Conservation (phyloP, 2,797 vertebrate genomes). For the Peromyscus attwateri region DNA sequence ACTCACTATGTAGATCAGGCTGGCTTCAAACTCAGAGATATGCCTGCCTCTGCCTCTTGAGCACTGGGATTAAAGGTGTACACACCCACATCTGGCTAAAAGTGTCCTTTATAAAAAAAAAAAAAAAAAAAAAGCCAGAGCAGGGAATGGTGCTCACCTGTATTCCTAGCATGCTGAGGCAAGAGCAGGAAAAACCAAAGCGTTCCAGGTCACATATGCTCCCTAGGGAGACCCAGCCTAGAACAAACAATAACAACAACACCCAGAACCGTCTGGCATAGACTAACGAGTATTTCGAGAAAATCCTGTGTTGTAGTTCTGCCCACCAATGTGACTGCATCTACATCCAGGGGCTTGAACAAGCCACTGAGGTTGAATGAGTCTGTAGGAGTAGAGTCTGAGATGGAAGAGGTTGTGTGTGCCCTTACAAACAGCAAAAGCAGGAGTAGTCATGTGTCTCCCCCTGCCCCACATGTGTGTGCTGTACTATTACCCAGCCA, state of each 20-base stretch:
- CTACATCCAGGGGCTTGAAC: background rate
- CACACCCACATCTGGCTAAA: background rate
- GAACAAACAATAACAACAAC: background rate
- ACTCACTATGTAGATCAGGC: background rate
- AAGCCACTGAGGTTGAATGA: background rate
- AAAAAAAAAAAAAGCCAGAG: background rate
- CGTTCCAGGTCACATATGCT: fast-evolving
- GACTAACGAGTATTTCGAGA: background rate
- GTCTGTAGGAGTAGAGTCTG: background rate
- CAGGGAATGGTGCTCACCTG: background rate
- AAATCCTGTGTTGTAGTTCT: background rate
- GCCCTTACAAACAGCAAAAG: background rate
- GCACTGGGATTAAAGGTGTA: background rate
- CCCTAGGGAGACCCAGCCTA: background rate
- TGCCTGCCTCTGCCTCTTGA: background rate
- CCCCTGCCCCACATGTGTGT: fast-evolving
- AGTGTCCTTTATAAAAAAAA: background rate
- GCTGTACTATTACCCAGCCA: too few species aligned
- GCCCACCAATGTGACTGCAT: background rate
- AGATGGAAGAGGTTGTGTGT: background rate
- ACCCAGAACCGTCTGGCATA: background rate
- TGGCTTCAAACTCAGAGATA: background rate
- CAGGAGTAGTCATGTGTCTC: background rate
- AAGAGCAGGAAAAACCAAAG: background rate
- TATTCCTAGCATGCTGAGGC: background rate